Evolutionary conservation across 2,797 vertebrate genomes (phyloP).

Genomic region (Caiman crocodilus): DNA sequence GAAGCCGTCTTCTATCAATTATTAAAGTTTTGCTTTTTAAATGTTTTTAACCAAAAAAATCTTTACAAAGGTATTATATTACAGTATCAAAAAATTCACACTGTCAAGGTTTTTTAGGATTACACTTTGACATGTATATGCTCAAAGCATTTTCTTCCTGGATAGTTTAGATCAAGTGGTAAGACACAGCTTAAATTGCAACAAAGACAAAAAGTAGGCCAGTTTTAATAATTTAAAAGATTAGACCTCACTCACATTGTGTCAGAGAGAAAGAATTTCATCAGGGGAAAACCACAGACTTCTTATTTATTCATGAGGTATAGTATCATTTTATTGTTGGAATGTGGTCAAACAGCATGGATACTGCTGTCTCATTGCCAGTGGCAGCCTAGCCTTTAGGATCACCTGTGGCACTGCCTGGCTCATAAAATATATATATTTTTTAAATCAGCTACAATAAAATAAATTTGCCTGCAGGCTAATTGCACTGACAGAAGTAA

Average conservation of each 20-base stretch:
- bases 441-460: background rate
- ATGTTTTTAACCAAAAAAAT: background rate
- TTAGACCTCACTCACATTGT: background rate
- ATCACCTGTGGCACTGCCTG: background rate
- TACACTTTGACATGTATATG: background rate
- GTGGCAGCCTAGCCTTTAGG: background rate
- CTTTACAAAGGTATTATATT: background rate
- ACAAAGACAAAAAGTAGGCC: background rate
- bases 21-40: background rate
- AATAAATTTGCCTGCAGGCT: background rate
- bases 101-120: background rate
- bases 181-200: background rate
- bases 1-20: background rate
- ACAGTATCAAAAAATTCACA: background rate
- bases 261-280: background rate
- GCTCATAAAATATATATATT: background rate
- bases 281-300: background rate
- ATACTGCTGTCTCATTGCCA: background rate
- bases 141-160: background rate
- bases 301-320: background rate
- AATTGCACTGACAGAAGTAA: background rate
- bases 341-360: background rate
- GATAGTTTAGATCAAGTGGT: background rate
- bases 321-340: background rate
- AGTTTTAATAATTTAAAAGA: conserved; percentile 19